These are phyloP conservation scores for Ommatoiulus sabulosus DNA, from an alignment of 2,888 invertebrate genomes.

Conservation along the genomic window DNA sequence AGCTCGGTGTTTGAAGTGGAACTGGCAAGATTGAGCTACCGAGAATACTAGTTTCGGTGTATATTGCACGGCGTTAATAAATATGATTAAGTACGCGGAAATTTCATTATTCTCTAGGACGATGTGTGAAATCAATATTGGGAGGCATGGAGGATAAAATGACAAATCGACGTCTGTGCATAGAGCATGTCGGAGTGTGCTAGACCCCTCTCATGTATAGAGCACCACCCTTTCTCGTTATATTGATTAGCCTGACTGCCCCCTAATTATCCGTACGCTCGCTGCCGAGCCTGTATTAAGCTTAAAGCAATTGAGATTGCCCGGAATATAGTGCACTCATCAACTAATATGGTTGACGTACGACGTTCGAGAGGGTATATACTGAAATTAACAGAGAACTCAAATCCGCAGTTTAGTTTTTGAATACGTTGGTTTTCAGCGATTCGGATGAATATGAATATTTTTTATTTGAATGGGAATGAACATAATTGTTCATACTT, in stretches of 20 bases:
- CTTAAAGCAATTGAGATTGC: conserved; percentile 32
- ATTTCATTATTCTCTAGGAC: conserved; percentile 44
- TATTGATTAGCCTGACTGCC: conserved; percentile 48
- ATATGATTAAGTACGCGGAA: conserved; percentile 47
- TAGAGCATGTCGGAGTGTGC: neutral
- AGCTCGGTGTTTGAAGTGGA: neutral
- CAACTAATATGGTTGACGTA: neutral
- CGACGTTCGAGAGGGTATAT: neutral
- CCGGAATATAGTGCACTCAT: neutral
- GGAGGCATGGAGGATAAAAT: conserved; percentile 3
- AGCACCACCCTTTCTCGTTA: conserved; percentile 36
- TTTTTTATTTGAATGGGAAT: no score
- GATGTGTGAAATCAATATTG: conserved; percentile 46
- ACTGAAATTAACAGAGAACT: no score
- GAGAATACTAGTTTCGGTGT: conserved; percentile 16
- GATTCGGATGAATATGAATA: no score
- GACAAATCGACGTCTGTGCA: conserved; percentile 14
- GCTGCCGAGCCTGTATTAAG: neutral
- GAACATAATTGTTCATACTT: no score
- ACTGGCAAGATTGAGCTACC: neutral
- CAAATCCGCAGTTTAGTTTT: no score
- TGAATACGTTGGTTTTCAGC: no score
- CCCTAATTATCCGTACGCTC: conserved; percentile 23
- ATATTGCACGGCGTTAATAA: conserved; percentile 35
- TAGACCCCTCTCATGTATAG: neutral